A percentile compares a stretch with the other conserved stretches of the same genome.
These are phyloP conservation scores for Hermaeophaga mercurialis DNA, from an alignment of 2,888 invertebrate species.

Conservation along the genomic window DNA sequence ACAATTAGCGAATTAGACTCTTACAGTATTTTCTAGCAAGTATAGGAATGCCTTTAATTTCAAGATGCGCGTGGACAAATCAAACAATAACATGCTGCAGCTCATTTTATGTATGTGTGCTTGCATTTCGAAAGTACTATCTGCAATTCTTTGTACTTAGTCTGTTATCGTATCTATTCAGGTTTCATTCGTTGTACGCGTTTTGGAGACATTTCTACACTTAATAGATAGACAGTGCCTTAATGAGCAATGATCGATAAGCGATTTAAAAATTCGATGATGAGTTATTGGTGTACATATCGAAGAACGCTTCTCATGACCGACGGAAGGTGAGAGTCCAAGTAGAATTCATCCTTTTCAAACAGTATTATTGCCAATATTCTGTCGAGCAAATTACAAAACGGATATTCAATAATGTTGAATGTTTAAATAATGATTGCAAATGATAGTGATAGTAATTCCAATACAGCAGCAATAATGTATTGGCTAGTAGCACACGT, in stretches of 20 bases:
- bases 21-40: too few species aligned
- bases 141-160: too few species aligned
- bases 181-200: too few species aligned
- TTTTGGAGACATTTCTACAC: too few species aligned
- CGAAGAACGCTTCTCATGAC: neutral
- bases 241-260: neutral
- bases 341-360: neutral
- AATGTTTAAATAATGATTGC: neutral
- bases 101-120: too few species aligned
- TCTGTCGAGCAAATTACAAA: neutral
- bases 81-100: too few species aligned
- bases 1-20: too few species aligned
- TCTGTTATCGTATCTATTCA: too few species aligned
- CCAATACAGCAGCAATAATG: conserved; percentile 2
- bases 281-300: neutral
- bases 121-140: too few species aligned
- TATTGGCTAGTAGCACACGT: neutral
- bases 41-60: too few species aligned
- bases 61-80: too few species aligned
- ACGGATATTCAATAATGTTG: neutral
- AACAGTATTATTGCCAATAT: neutral
- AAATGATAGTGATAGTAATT: conserved; percentile 1
- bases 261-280: neutral
- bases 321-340: conserved; percentile 3
- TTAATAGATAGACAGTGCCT: too few species aligned